Base-by-base conservation (phyloP, 1,140 invertebrate species). In the Drosophila neocordata region DNA sequence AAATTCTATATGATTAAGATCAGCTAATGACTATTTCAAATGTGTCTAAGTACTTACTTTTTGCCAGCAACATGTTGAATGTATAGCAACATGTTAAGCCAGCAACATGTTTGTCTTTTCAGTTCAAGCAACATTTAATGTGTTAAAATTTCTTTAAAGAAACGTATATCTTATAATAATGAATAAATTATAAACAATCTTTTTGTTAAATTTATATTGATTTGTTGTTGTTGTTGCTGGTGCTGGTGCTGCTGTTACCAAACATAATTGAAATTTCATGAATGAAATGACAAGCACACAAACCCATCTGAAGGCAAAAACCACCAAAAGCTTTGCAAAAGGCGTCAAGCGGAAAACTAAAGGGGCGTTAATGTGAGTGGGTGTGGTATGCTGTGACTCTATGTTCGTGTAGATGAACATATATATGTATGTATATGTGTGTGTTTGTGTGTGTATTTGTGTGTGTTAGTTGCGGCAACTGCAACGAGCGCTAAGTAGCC, bases 201-300 rank as follows among this genome's bases (percentile, higher is more conserved):
- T 31, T 31, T 31, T 48, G 41, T 48, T 11, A 22, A 55, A 35
- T 48, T 61, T 31, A 37, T 35, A 53, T 11, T 56, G 24, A 69
- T 61, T 51, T 58, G 22, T 52, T 38, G 27, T 51, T 13, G 15
- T 18, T 4, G 18, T 37, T 27, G 11, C 9, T 57, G 35, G 12
- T 41, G 22, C 15, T 24, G 22, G 0, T 24, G 22, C 9, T 27
- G 62, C 20, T 35, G 7, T 59, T 73, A 55, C 65, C 37, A 59
- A 73, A 67, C 61, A 68, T 81, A 81, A 77, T 74, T 81, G 60
- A 77, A 77, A 81, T 81, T 80, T 69, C 70, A 66, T 71, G 58
- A 77, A 57, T 69, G 73, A 76, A 73, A 63, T 76, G 78, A 79
- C 69, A 69, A 63, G 73, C 34, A 48, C 41, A 48, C 15, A 62